phyloP scores from a whole-genome alignment of 2,888 invertebrate species.

The Schizotus pectinicornis region DNA sequence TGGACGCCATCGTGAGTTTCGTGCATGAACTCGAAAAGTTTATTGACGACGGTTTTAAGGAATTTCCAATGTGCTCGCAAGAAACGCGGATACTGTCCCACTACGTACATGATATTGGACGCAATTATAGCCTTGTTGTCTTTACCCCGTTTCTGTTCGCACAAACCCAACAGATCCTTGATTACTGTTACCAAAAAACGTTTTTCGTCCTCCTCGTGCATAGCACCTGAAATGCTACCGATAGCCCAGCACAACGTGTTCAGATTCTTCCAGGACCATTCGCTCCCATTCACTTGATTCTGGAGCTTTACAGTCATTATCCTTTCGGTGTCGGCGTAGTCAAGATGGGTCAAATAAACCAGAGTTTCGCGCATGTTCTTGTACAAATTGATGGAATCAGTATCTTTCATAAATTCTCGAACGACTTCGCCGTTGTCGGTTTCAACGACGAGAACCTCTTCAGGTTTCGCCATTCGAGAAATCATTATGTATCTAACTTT shows the following conservation, averaged over 20 bases:
- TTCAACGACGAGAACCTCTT: constrained; percentile 99
- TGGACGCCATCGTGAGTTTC: constrained; percentile 99
- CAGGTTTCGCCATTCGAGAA: constrained; percentile 99
- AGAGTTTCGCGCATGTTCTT: constrained; percentile 99
- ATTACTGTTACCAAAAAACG: constrained; percentile 98
- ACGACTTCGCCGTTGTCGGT: constrained; percentile 99
- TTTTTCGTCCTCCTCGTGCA: constrained; percentile 99
- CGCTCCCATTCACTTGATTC: constrained; percentile 97
- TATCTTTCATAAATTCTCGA: constrained; percentile 99
- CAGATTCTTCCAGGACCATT: constrained; percentile 99
- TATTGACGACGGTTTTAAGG: constrained; percentile 99
- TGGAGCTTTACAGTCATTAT: constrained; percentile 99
- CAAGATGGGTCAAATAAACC: constrained; percentile 98
- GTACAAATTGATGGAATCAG: constrained; percentile 98
- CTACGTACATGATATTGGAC: constrained; percentile 99
- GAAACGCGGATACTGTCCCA: constrained; percentile 99
- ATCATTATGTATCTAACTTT: constrained; percentile 98
- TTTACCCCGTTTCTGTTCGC: constrained; percentile 98
- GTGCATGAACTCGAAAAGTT: constrained; percentile 99
- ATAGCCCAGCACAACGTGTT: constrained; percentile 99
- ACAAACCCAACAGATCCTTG: constrained; percentile 94
- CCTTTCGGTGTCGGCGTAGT: constrained; percentile 95
- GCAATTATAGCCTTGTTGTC: constrained; percentile 99
- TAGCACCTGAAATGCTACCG: constrained; percentile 88
- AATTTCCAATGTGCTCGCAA: constrained; percentile 99